Evolutionary conservation across 53 echinoderm and acorn worm species (phyloP), one percentile per base, ranked within the genome.

Genomic region (Temnopleurus reevesii): DNA sequence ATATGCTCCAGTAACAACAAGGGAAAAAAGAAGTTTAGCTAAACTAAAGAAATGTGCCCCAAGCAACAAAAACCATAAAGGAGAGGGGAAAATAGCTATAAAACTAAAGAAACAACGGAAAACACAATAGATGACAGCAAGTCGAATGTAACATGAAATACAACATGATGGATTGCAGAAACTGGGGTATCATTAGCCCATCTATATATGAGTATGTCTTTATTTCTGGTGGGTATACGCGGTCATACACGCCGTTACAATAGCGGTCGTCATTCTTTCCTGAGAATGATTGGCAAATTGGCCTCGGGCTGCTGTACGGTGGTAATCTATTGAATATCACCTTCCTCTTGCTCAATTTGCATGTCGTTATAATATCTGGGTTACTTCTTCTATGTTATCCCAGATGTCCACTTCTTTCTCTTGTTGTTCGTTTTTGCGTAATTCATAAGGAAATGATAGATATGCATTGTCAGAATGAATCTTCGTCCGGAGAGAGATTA

Each of bases 201-300:
- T 71, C 41, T 38, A 7, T 7, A 41, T 25, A 41, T 71, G 41
- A 71, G n/a, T 71, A 71, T 41, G 21, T 19, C 36, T 41, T 71
- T 23, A 36, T 41, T 35, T 56, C 41, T 71, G 41, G 41, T n/a
- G 23, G 19, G 71, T 41, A 38, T 27, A 38, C 41, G 71, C 56
- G 38, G 21, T 41, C n/a, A 34, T 38, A 41, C n/a, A n/a, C n/a
- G 71, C 41, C 71, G 41, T 71, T 71, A 71, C n/a, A n/a, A 31
- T 30, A 33, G 30, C 29, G 63, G 63, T 63, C 30, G 30, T 63
- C 63, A 58, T 41, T 29, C 41, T 71, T 71, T 71, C 71, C n/a
- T n/a, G n/a, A 71, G 71, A 36, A 41, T 71, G 71, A 71, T 71
- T 71, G 71, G n/a, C 7, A 71, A 71, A 71, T 71, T 71, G 19